Evolutionary conservation across 1,140 invertebrate species (phyloP).

Genomic region (Drosophila seguyi): DNA sequence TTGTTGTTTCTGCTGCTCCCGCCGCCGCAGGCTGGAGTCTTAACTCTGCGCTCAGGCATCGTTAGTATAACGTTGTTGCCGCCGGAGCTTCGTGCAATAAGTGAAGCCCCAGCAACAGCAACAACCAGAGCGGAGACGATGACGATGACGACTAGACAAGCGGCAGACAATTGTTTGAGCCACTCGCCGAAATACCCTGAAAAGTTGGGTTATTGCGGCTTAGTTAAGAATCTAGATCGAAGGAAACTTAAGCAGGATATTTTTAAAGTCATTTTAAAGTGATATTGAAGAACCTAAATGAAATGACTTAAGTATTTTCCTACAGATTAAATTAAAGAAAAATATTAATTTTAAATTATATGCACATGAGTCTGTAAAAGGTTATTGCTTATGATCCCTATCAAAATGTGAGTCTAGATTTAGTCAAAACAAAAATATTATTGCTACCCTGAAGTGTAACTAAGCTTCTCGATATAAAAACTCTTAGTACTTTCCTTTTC

Average conservation of each 20-base stretch:
- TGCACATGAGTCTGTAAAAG: background rate
- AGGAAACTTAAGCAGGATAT: background rate
- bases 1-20: conserved; percentile 27
- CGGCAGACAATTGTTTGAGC: conserved; percentile 74
- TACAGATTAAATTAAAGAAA: background rate
- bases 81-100: conserved; percentile 54
- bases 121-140: conserved; percentile 44
- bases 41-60: conserved; percentile 61
- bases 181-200: conserved; percentile 42
- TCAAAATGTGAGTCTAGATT: background rate
- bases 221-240: background rate
- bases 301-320: background rate
- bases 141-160: conserved; percentile 77
- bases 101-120: conserved; percentile 10
- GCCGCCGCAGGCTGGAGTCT: conserved; percentile 40
- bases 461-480: background rate
- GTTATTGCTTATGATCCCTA: background rate
- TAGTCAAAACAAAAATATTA: no score
- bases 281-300: background rate
- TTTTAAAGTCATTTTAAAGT: background rate
- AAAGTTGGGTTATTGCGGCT: background rate
- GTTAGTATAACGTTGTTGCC: conserved; percentile 57
- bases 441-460: background rate
- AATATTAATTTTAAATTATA: background rate
- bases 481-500: conserved; percentile 46